Base-by-base conservation (phyloP, 2,113 vertebrate species). In the Ifrita kowaldi region DNA sequence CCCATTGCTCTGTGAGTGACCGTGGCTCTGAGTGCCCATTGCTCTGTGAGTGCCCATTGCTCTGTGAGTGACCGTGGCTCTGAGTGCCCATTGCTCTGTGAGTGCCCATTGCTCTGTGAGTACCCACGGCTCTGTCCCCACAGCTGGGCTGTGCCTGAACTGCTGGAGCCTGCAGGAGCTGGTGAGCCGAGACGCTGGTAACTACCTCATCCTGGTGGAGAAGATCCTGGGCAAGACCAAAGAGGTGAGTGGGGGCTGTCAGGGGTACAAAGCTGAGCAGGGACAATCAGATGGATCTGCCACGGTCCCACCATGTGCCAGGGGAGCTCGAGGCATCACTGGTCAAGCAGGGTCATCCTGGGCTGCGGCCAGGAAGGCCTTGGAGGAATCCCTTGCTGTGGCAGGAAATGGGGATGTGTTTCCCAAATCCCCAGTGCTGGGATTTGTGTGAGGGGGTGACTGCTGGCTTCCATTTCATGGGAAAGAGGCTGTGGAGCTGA, bases 131-230 rank as follows among this genome's bases (percentile, higher is more conserved):
- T 53, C 42, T 95, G 70, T 95, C 55, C 55, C 96, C 75, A 17
- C 97, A 96, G 98, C 98, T 0, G 99, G 99, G 60, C 98, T 99
- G 96, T 99, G 99, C 64, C 98, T 99, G 97, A 99, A 99, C 96
- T 99, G 99, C 92, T 99, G 99, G 99, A 99, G 99, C 93, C 97
- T 99, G 64, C 99, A 99, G 97, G 99, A 99, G 96, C 97, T 99
- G 89, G 98, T 99, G 82, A 99, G 98, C 95, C 98, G 99, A 75
- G 99, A 99, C 46, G 98, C 99, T 0, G 95, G 98, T 10, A 98
- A 99, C 97, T 99, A 99, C 96, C 97, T 99, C 90, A 99, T 99
- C 96, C 99, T 99, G 14, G 96, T 99, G 86, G 98, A 99, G 78
- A 99, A 99, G 97, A 99, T 99, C 92, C 97, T 99, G 33, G 96